phyloP scores from a whole-genome alignment of 2,113 vertebrate genomes.

The Podarcis raffonei region DNA sequence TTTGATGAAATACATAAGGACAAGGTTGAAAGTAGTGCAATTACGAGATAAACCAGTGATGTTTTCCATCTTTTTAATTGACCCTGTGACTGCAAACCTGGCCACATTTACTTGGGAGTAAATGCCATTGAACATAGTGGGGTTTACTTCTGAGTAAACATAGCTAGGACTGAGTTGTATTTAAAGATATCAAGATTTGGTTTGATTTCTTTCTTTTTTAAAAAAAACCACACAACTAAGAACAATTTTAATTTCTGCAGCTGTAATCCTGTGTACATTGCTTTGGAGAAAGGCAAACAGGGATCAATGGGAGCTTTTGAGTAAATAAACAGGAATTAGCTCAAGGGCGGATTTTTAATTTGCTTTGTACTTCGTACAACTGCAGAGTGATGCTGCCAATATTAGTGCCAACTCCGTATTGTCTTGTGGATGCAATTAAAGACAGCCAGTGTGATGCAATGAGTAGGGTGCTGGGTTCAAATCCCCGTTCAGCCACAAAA shows the following conservation, averaged over 20 bases:
- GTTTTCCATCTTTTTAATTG: conserved; percentile 29
- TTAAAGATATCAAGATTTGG: not conserved
- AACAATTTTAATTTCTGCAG: not conserved
- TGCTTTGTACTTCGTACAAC: not conserved
- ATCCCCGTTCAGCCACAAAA: too few species aligned
- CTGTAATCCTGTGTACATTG: not conserved
- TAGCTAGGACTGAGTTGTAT: not conserved
- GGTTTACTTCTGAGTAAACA: not conserved
- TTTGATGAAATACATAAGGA: conserved; percentile 25
- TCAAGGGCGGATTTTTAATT: not conserved
- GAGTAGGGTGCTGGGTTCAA: too few species aligned
- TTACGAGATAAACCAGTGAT: not conserved
- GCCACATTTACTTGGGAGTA: not conserved
- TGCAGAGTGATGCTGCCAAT: not conserved
- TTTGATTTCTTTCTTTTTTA: conserved; percentile 1
- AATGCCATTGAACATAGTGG: not conserved
- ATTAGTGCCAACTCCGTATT: not conserved
- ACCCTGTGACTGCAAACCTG: not conserved
- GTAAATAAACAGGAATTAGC: not conserved
- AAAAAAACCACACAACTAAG: not conserved
- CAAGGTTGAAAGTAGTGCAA: conserved; percentile 14
- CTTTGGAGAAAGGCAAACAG: not conserved
- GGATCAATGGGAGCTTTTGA: not conserved
- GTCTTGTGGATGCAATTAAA: not conserved
- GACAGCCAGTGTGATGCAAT: not conserved